Evolutionary conservation across 2,113 vertebrate species (phyloP), one percentile per base, ranked within the genome.

Genomic region (Taxidea taxus): DNA sequence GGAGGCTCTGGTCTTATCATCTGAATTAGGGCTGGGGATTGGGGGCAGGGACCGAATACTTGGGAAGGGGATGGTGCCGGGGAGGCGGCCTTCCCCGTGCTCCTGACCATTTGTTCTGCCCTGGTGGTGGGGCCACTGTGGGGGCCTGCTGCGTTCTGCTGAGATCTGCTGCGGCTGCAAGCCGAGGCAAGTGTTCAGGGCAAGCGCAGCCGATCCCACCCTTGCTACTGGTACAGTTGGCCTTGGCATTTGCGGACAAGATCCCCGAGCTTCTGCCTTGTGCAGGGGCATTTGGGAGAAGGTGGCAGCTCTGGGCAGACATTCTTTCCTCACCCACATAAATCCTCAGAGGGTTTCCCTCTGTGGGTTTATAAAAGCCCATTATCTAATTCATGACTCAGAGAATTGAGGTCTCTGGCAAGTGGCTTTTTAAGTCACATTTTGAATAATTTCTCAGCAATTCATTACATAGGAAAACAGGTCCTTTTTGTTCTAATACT

Each of bases 361-460:
- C 92, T 93, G 96, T 94, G 90, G 93, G 92, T 64, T 97, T 95
- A 92, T 87, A 97, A 95, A 97, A 97, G 91, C 70, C 95, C 87
- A 95, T 98, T 98, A 94, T 98, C 92, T 96, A 96, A 94, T 70
- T 95, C 95, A 91, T 42, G 29, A 87, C 96, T 93, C 70, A 94
- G 91, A 94, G 95, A 97, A 96, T 44, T 90, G 93, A 92, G 68
- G 93, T 97, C 3, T 0, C 62, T 88, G 70, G 96, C 96, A 92
- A 86, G 68, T 95, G 70, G 80, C 74, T 97, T 95, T 97, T 90
- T n/a, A 97, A 98, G 78, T 94, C 96, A 91, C 96, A 97, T 98
- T 95, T 95, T 95, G 97, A 95, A 96, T 95, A 90, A 97, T 96
- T 96, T 95, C 87, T 96, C 93, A 97, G 97, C 95, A 96, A 94